Evolutionary conservation across 2,888 invertebrate genomes (phyloP), one percentile per base, ranked within the genome.

Genomic region (Idaea biselata): DNA sequence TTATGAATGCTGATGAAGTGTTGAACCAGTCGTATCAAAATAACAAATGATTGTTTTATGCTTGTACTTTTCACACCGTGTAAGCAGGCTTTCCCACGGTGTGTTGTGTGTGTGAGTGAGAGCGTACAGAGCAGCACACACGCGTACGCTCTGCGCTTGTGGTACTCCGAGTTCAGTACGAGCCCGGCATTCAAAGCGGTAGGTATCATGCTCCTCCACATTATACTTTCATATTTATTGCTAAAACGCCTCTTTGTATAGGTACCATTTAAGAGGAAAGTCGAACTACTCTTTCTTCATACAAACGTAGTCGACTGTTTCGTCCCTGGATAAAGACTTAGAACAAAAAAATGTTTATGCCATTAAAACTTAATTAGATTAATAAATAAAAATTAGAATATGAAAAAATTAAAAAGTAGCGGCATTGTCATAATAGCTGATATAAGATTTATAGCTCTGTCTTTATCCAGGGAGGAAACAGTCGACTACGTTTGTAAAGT

Each of bases 171-270:
- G 84, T 87, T 85, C 87, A 87, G 87, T 88, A 87, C 89, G 87
- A 82, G 87, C 83, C 87, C 88, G 88, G 89, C 87, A 89, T 91
- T 88, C 88, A 88, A 86, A 89, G 87, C 86, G 83, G 80, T 81
- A 83, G 83, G 80, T 81, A 83, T 85, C 86, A 85, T 84, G 83
- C 87, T 84, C 86, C 79, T 81, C 79, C 80, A 84, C 87, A 90
- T 89, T 88, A 90, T 86, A 89, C 87, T 87, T 88, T 86, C 84
- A 88, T 89, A 89, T 88, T 88, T 89, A 88, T 88, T 88, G 83
- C 86, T 85, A 82, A 86, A 86, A 85, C 87, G 85, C 83, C 83
- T 81, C 83, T 79, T 81, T 80, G 79, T 78, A 83, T 77, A 25
- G 25, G 25, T 5, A 80, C 78, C 75, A 65, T 68, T 65, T 68